phyloP scores from a whole-genome alignment of 2,113 vertebrate genomes.

The Andinoacara biseriatus region DNA sequence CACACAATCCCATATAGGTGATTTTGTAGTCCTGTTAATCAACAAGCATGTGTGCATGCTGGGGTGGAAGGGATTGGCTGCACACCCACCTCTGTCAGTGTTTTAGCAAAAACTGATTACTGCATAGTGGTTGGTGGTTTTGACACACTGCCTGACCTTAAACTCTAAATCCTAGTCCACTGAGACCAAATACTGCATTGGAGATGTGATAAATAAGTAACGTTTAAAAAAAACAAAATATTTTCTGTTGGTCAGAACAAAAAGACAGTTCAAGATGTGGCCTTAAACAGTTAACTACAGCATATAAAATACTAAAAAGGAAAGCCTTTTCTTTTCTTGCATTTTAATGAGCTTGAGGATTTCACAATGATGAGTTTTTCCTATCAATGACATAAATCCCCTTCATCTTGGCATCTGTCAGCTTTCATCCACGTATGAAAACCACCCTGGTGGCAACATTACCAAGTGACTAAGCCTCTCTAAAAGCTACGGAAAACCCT shows the following conservation, averaged over 20 bases:
- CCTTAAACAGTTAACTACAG: not conserved
- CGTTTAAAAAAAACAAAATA: not conserved
- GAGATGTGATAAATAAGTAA: not conserved
- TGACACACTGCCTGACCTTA: not conserved
- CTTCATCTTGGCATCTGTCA: slow-evolving; percentile 45
- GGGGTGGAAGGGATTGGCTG: not conserved
- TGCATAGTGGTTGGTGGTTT: not conserved
- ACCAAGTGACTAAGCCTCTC: slow-evolving; percentile 40
- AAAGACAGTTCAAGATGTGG: not conserved
- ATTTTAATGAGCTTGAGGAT: not conserved
- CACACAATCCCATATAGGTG: not conserved
- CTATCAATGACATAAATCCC: slow-evolving; percentile 37
- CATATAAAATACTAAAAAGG: not conserved
- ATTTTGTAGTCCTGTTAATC: not conserved
- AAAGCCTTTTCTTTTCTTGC: not conserved
- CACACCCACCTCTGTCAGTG: not conserved
- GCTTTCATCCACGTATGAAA: slow-evolving; percentile 48
- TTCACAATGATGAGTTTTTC: slow-evolving; percentile 24
- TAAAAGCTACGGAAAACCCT: slow-evolving; percentile 43
- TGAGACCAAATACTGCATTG: not conserved
- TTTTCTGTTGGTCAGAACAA: not conserved
- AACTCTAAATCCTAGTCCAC: not conserved
- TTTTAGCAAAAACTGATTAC: not conserved
- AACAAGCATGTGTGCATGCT: not conserved
- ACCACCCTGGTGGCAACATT: slow-evolving; percentile 26